Conservation (phyloP, 2,113 vertebrate genomes). For the Burhinus oedicnemus region DNA sequence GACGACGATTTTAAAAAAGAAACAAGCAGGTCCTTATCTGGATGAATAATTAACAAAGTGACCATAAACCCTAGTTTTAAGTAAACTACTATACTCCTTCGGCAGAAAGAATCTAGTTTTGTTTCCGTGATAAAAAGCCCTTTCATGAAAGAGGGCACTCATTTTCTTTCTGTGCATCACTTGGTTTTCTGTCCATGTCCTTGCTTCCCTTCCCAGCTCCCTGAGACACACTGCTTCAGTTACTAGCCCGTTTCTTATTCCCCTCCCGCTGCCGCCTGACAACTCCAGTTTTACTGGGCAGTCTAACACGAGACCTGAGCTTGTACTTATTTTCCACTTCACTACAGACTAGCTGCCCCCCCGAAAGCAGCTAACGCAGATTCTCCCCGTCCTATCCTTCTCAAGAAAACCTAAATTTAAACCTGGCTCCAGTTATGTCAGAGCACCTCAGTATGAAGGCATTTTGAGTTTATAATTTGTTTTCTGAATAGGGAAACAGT, state of each 20-base stretch:
- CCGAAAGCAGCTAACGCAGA: neutral
- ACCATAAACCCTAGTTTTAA: constrained; percentile 1
- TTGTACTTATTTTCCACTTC: neutral
- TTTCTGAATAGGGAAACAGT: neutral
- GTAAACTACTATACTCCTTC: neutral
- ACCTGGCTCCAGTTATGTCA: neutral
- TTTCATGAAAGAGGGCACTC: constrained; percentile 10
- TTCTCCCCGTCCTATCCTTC: neutral
- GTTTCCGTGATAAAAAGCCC: constrained; percentile 17
- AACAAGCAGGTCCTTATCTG: constrained; percentile 6
- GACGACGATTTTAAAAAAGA: neutral
- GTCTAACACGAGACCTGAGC: neutral
- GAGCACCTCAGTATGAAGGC: neutral
- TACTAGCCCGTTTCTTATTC: neutral
- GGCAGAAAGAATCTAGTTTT: constrained; percentile 36
- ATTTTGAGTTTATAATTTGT: neutral
- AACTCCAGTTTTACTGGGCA: neutral
- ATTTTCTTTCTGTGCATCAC: constrained; percentile 5
- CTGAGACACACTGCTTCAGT: neutral
- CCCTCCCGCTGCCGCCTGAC: neutral
- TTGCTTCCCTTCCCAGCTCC: constrained; percentile 23
- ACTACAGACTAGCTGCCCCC: neutral
- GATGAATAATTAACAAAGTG: constrained; percentile 7
- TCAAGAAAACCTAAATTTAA: neutral
- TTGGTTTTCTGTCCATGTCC: constrained; percentile 35